These are phyloP conservation scores for Merodon equestris DNA, from an alignment of 2,888 invertebrate genomes.

Conservation along the genomic window DNA sequence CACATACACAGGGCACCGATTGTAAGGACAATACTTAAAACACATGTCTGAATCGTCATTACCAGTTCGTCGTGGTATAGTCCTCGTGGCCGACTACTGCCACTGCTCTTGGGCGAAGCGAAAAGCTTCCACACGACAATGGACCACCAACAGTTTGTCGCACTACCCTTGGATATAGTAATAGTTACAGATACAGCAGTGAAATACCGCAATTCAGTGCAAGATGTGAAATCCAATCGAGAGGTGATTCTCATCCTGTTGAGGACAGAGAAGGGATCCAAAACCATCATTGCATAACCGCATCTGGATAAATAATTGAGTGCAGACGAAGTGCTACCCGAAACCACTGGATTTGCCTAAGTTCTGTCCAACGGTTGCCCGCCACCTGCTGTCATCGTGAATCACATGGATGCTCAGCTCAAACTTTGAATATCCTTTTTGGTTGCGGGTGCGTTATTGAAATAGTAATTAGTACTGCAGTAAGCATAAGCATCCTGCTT, in stretches of 20 bases:
- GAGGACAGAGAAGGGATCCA: slow-evolving; percentile 7
- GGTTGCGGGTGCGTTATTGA: slow-evolving; percentile 42
- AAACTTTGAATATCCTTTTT: slow-evolving; percentile 11
- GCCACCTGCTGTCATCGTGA: slow-evolving; percentile 28
- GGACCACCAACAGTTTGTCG: slow-evolving; percentile 60
- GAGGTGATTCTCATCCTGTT: slow-evolving; percentile 63
- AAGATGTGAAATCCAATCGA: slow-evolving; percentile 42
- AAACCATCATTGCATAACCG: slow-evolving; percentile 65
- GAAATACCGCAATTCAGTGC: background rate
- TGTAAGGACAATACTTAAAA: slow-evolving; percentile 34
- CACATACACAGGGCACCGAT: background rate
- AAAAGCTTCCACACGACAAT: slow-evolving; percentile 55
- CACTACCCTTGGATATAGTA: slow-evolving; percentile 4
- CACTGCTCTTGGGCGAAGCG: slow-evolving; percentile 17
- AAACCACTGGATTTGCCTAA: slow-evolving; percentile 67
- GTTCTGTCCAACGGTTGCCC: slow-evolving; percentile 32
- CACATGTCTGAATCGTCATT: slow-evolving; percentile 55
- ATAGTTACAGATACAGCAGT: slow-evolving; percentile 47
- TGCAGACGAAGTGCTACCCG: slow-evolving; percentile 67
- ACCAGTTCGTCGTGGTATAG: slow-evolving; percentile 25
- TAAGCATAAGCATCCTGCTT: no score
- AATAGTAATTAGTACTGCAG: slow-evolving; percentile 65
- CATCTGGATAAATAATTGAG: slow-evolving; percentile 69
- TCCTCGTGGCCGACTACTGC: slow-evolving; percentile 12
- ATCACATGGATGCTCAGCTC: slow-evolving; percentile 26